Evolutionary conservation across 2,797 vertebrate genomes (phyloP).

Genomic region (Periparus ater): DNA sequence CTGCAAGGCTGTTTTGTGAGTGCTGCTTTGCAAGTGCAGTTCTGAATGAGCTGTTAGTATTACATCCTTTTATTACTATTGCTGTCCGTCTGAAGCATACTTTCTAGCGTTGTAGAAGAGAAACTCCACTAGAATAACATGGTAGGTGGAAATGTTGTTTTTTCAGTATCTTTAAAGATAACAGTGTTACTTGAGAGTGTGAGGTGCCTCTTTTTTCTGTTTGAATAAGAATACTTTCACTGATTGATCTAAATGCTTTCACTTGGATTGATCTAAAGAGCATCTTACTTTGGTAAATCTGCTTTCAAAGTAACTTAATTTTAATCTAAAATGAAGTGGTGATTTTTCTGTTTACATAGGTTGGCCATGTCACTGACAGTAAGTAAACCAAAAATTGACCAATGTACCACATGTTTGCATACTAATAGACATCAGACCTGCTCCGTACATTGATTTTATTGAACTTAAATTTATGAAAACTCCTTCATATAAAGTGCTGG

Average conservation of each 20-base stretch:
- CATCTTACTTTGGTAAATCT: neutral
- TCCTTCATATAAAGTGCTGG: neutral
- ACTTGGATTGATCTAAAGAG: neutral
- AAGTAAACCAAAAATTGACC: neutral
- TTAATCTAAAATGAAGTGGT: neutral
- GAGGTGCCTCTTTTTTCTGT: neutral
- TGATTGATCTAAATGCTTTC: neutral
- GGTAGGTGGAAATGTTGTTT: neutral
- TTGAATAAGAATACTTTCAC: neutral
- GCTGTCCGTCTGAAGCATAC: neutral
- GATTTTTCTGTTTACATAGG: neutral
- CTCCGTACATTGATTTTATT: neutral
- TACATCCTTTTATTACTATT: neutral
- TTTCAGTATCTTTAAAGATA: neutral
- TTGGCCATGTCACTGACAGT: neutral
- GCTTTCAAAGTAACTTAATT: neutral
- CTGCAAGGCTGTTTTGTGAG: neutral
- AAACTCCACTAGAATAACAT: neutral
- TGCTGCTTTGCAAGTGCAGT: neutral
- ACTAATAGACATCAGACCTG: neutral
- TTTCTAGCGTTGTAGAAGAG: neutral
- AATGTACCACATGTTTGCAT: neutral
- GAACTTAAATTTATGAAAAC: neutral
- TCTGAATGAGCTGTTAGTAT: neutral
- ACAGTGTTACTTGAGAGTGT: neutral